phyloP scores from a whole-genome alignment of 1,140 invertebrate genomes.

The Pseudoatta argentina region DNA sequence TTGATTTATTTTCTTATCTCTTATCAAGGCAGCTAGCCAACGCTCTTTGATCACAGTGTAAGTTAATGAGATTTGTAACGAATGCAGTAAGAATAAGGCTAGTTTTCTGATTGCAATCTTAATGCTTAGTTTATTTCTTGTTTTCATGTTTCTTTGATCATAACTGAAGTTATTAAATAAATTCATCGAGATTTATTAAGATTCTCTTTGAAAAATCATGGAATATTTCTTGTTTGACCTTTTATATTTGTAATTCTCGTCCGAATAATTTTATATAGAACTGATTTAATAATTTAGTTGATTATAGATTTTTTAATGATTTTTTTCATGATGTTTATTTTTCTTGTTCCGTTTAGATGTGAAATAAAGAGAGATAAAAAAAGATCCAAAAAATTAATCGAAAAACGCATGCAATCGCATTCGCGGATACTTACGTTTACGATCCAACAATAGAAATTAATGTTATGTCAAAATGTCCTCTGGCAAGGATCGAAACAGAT shows the following conservation, averaged over 20 bases:
- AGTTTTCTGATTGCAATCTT: not conserved
- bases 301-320: not conserved
- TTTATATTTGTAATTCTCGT: not conserved
- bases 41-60: not conserved
- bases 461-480: conserved; percentile 11
- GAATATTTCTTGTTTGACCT: not conserved
- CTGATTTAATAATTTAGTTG: not conserved
- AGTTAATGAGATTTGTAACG: conserved; percentile 18
- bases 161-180: conserved; percentile 1
- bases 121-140: not conserved
- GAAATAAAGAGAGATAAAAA: not conserved
- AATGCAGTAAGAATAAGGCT: not conserved
- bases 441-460: conserved; percentile 2
- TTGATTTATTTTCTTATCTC: conserved; percentile 49
- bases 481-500: conserved; percentile 11
- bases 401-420: not conserved
- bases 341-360: not conserved
- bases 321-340: not conserved
- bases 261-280: not conserved
- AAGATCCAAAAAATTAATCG: too few relatives aligned
- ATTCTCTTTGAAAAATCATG: not conserved
- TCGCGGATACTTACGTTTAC: not conserved
- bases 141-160: not conserved
- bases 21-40: not conserved
- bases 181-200: not conserved